Conservation (phyloP, 2,888 invertebrate species). For the Conistra vaccinii region DNA sequence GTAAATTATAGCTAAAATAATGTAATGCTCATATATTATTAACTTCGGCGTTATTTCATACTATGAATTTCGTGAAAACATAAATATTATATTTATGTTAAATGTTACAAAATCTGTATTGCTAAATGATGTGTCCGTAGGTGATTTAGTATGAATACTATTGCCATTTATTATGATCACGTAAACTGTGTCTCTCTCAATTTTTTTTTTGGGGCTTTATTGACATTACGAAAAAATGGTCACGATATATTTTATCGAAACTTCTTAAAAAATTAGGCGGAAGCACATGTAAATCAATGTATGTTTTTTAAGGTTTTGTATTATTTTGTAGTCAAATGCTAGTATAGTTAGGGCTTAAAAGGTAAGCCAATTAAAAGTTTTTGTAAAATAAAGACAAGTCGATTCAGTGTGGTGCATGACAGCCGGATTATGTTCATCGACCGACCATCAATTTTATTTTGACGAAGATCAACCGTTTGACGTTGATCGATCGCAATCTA, state of each 20-base stretch:
- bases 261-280: neutral
- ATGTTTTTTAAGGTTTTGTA: neutral
- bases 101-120: constrained; percentile 10
- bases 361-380: neutral
- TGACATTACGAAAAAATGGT: neutral
- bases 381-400: neutral
- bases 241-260: neutral
- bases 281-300: neutral
- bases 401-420: neutral
- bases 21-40: constrained; percentile 1
- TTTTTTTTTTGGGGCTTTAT: neutral
- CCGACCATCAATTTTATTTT: neutral
- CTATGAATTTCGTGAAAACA: neutral
- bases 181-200: too few species aligned
- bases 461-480: neutral
- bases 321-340: neutral
- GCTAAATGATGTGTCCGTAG: constrained; percentile 2
- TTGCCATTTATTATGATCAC: neutral
- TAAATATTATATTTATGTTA: neutral
- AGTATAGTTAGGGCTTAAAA: neutral
- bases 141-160: constrained; percentile 11
- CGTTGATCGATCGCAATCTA: neutral
- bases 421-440: neutral
- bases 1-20: constrained; percentile 51
- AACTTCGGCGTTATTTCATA: neutral